Evolutionary conservation across 2,888 invertebrate genomes (phyloP).

Genomic region (Vanessa cardui): DNA sequence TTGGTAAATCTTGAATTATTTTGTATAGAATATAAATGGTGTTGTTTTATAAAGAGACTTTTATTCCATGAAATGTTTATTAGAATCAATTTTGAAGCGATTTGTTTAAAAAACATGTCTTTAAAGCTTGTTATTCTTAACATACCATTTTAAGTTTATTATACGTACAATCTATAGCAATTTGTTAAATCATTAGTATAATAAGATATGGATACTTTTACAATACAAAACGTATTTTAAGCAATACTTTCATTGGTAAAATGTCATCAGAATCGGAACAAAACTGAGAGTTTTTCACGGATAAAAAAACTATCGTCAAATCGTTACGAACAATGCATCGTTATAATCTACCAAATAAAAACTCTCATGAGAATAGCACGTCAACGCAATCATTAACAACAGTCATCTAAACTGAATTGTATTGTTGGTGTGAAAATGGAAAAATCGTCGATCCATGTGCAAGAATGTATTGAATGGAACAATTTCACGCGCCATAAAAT

Average conservation of each 20-base stretch:
- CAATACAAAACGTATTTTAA: too few relatives aligned
- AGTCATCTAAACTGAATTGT: conserved; percentile 65
- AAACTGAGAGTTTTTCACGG: conserved; percentile 13
- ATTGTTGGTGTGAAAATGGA: conserved; percentile 76
- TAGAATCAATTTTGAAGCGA: too few relatives aligned
- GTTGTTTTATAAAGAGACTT: too few relatives aligned
- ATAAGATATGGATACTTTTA: too few relatives aligned
- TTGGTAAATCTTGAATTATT: too few relatives aligned
- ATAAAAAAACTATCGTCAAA: conserved; percentile 23
- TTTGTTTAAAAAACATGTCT: too few relatives aligned
- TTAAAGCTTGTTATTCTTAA: too few relatives aligned
- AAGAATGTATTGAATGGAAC: conserved; percentile 67
- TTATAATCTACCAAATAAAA: conserved; percentile 42
- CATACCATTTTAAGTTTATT: too few relatives aligned
- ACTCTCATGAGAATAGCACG: conserved; percentile 59
- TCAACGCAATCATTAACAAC: conserved; percentile 66
- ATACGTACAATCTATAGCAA: too few relatives aligned
- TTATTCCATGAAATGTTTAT: too few relatives aligned
- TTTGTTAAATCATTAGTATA: too few relatives aligned
- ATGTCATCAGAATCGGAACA: neutral
- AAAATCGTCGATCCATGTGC: conserved; percentile 65
- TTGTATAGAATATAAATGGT: too few relatives aligned
- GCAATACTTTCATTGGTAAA: neutral
- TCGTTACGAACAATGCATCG: conserved; percentile 39
- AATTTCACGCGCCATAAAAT: conserved; percentile 82